Percentiles rank a stretch among this genome's conserved stretches.
These are phyloP conservation scores for Belonocnema kinseyi DNA, from an alignment of 1,140 invertebrate species.

Conservation along the genomic window DNA sequence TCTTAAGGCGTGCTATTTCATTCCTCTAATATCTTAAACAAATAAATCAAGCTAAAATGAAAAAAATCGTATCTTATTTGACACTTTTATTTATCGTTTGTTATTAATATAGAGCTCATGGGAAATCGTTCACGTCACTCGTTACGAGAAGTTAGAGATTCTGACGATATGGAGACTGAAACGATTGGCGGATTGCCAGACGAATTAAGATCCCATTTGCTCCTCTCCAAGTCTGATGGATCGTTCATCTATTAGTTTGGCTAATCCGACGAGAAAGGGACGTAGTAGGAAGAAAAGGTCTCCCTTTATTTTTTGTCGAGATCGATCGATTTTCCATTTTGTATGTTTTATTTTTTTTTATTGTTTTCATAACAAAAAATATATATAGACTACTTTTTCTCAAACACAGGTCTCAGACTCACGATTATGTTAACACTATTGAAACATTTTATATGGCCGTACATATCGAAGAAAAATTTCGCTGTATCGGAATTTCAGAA, in stretches of 20 bases:
- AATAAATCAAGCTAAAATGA: too few species aligned
- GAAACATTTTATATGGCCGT: background rate
- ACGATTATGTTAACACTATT: too few species aligned
- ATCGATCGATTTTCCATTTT: conserved; percentile 12
- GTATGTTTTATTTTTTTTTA: background rate
- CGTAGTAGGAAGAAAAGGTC: background rate
- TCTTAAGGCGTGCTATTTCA: too few species aligned
- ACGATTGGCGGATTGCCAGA: conserved; percentile 48
- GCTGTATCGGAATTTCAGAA: conserved; percentile 3
- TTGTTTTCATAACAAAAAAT: background rate
- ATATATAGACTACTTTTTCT: too few species aligned
- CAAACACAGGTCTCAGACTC: too few species aligned
- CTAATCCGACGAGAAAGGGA: conserved; percentile 44
- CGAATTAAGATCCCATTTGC: conserved; percentile 58
- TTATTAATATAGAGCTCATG: background rate
- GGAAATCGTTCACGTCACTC: conserved; percentile 9
- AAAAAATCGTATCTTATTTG: background rate
- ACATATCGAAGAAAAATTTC: background rate
- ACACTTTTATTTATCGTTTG: background rate
- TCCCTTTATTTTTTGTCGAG: background rate
- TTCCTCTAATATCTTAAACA: too few species aligned
- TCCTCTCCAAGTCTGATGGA: conserved; percentile 49
- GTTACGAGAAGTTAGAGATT: conserved; percentile 25
- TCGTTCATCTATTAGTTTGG: conserved; percentile 42
- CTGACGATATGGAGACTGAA: conserved; percentile 10